Conservation (phyloP, 2,888 invertebrate species). For the Cantharis rufa region DNA sequence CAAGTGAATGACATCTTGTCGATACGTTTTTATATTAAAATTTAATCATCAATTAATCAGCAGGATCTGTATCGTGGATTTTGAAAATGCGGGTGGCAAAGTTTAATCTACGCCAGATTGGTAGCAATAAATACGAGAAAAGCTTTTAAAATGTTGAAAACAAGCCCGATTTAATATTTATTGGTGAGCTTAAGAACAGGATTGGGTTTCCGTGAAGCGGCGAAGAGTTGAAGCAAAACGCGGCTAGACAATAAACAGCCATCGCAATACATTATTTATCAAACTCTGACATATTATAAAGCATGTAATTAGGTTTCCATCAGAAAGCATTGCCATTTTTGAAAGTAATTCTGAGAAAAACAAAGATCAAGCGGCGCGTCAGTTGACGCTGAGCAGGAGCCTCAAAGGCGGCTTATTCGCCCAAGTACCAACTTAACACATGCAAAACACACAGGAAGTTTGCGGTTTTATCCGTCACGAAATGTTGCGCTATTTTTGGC, state of each 20-base stretch:
- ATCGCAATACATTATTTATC: constrained; percentile 40
- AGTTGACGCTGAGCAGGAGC: constrained; percentile 35
- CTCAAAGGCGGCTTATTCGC: constrained; percentile 31
- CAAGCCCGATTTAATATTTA: neutral
- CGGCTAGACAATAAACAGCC: constrained; percentile 30
- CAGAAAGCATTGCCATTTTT: constrained; percentile 31
- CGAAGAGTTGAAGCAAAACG: constrained; percentile 14
- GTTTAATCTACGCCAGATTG: neutral
- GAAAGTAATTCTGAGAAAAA: constrained; percentile 37
- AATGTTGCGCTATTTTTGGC: constrained; percentile 37
- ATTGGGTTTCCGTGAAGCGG: constrained; percentile 29
- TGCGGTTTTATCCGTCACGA: constrained; percentile 41
- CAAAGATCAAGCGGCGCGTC: constrained; percentile 32
- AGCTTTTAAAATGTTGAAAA: neutral
- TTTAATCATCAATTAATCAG: constrained; percentile 2
- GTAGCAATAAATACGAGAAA: neutral
- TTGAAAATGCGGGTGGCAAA: constrained; percentile 18
- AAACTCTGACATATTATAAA: constrained; percentile 40
- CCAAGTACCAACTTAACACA: constrained; percentile 38
- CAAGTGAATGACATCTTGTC: constrained; percentile 21
- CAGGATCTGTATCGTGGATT: neutral
- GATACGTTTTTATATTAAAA: constrained; percentile 6
- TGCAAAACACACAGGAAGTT: constrained; percentile 45
- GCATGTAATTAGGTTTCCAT: constrained; percentile 42
- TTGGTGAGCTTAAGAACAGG: constrained; percentile 17